Conservation (phyloP, 2,797 vertebrate genomes). For the Sylvia borin region DNA sequence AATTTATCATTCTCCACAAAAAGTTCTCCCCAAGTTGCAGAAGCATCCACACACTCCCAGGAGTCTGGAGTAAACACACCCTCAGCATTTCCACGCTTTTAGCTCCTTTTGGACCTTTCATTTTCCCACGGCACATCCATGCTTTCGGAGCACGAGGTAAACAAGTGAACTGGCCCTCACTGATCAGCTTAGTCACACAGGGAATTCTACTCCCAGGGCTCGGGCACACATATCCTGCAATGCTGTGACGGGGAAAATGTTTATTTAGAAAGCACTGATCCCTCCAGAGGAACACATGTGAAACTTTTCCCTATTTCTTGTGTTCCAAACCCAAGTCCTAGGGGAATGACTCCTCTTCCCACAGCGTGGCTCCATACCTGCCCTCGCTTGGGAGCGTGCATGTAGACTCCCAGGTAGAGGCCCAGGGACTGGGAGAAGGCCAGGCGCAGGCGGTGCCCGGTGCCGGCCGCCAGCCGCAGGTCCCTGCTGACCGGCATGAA, state of each 20-base stretch:
- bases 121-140: constrained; percentile 6
- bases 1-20: background rate
- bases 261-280: background rate
- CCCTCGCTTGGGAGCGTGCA: constrained; percentile 83
- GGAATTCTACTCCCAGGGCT: background rate
- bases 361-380: constrained; percentile 69
- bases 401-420: constrained; percentile 86
- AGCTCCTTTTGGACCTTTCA: background rate
- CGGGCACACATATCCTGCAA: rapidly evolving
- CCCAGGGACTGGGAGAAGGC: constrained; percentile 85
- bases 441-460: constrained; percentile 84
- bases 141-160: background rate
- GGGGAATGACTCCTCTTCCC: rapidly evolving
- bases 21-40: background rate
- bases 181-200: background rate
- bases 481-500: constrained; percentile 87
- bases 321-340: background rate
- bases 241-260: rapidly evolving
- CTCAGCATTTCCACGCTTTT: background rate
- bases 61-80: background rate
- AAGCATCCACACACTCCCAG: background rate
- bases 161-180: background rate
- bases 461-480: constrained; percentile 77
- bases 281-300: rapidly evolving
- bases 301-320: background rate